Base-by-base conservation (phyloP, 2,113 vertebrate species). In the Plecturocebus donacophilus region DNA sequence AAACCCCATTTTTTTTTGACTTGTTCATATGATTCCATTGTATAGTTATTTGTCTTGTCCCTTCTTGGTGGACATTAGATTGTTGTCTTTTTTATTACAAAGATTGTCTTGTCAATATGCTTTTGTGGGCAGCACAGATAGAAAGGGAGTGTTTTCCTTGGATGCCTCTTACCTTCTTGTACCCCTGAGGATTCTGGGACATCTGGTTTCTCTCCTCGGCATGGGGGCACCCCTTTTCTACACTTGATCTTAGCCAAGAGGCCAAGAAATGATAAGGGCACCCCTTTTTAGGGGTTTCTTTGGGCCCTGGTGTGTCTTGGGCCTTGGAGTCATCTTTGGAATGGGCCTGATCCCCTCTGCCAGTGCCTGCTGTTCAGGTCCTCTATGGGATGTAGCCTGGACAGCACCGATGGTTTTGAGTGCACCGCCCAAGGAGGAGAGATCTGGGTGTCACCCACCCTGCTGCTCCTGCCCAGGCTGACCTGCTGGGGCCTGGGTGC, bases 41-140 rank as follows among this genome's bases (percentile, higher is more conserved):
- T 54, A 1, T n/a, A 17, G 42, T 81, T 64, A 82, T 52, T 40
- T 42, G 6, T 14, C 75, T 11, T 20, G 4, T 82, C 35, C 71
- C 21, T 71, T 61, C 30, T 42, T 38, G 35, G 20, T 40, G 52
- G 66, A n/a, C 11, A 10, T 42, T 27, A 86, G 71, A 11, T 71
- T 21, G 3, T n/a, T 64, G 27, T 87, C 17, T 3, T 30, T 64
- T 83, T 52, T 35, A 0, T 83, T 88, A 38, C 25, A 64, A 49
- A 70, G 70, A n/a, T 64, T 0, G 0, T 32, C 54, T 45, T 58
- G 12, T 77, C 19, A 3, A 0, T 35, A 1, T 16, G 30, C 35
- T 25, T 25, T 32, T 20, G 5, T 42, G 45, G 32, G 35, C n/a
- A 87, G 81, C 5, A 56, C 42, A 14, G 68, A 81, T 2, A 35